phyloP scores from a whole-genome alignment of 2,888 invertebrate genomes.

The Apomyelois bistriatella region DNA sequence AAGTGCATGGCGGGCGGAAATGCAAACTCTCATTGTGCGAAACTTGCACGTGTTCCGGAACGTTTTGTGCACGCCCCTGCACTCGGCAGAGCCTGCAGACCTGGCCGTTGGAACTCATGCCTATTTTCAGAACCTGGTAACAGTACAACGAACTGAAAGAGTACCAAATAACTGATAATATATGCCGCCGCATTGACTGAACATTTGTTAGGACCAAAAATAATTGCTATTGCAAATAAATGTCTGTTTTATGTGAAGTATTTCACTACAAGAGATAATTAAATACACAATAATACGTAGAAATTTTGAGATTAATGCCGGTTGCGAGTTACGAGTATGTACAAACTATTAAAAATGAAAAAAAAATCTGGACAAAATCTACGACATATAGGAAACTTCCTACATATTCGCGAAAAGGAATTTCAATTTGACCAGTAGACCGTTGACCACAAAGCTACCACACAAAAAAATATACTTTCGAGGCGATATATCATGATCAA shows the following conservation, averaged over 20 bases:
- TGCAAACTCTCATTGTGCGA: constrained; percentile 78
- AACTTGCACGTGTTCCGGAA: constrained; percentile 76
- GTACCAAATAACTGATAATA: background rate
- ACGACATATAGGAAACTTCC: background rate
- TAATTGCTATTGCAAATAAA: too few species aligned
- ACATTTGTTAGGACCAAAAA: too few species aligned
- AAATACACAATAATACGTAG: too few species aligned
- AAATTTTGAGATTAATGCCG: too few species aligned
- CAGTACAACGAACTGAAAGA: constrained; percentile 11
- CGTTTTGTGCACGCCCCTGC: constrained; percentile 67
- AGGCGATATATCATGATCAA: constrained; percentile 63
- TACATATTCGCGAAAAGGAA: background rate
- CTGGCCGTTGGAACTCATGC: constrained; percentile 40
- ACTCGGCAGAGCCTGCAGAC: constrained; percentile 47
- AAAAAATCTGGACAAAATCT: background rate
- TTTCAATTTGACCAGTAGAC: constrained; percentile 24
- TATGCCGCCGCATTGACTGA: too few species aligned
- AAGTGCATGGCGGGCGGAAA: constrained; percentile 78
- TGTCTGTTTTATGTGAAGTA: too few species aligned
- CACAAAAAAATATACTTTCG: constrained; percentile 52
- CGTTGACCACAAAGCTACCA: constrained; percentile 49
- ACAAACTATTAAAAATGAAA: too few species aligned
- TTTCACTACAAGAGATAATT: too few species aligned
- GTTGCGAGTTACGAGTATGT: too few species aligned
- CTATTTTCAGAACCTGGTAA: constrained; percentile 45